Evolutionary conservation across 2,113 vertebrate species (phyloP).

Genomic region (Phrynocephalus versicolor): DNA sequence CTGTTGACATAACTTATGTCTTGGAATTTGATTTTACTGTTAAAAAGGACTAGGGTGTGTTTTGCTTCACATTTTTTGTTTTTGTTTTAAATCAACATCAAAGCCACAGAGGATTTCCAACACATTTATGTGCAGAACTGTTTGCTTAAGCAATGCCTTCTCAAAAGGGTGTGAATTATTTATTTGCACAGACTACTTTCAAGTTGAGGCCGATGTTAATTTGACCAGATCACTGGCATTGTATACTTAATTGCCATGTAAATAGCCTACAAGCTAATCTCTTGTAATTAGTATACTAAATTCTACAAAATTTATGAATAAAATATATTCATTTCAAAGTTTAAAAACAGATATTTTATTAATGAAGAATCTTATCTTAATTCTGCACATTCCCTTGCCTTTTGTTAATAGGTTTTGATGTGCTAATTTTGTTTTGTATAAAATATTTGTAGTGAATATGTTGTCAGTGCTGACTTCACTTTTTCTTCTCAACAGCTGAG

Average conservation of each 20-base stretch:
- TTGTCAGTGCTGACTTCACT: slow-evolving; percentile 40
- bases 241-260: slow-evolving; percentile 64
- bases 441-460: slow-evolving; percentile 58
- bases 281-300: slow-evolving; percentile 64
- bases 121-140: slow-evolving; percentile 58
- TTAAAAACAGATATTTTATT: slow-evolving; percentile 61
- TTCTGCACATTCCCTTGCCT: slow-evolving; percentile 61
- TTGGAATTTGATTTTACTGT: slow-evolving; percentile 51
- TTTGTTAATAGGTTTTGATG: slow-evolving; percentile 67
- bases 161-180: slow-evolving; percentile 65
- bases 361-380: slow-evolving; percentile 59
- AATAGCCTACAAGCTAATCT: slow-evolving; percentile 55
- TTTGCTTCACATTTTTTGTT: slow-evolving; percentile 54
- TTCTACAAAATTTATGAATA: slow-evolving; percentile 62
- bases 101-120: slow-evolving; percentile 57
- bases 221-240: slow-evolving; percentile 62
- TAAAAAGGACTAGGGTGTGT: slow-evolving; percentile 46
- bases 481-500: slow-evolving; percentile 22
- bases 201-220: slow-evolving; percentile 68
- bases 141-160: slow-evolving; percentile 57
- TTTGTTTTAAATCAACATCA: slow-evolving; percentile 52
- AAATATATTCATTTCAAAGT: slow-evolving; percentile 60
- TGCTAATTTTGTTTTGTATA: slow-evolving; percentile 66
- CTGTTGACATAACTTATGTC: slow-evolving; percentile 59
- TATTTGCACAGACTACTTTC: slow-evolving; percentile 69